phyloP scores from a whole-genome alignment of 2,888 invertebrate genomes.

The Leptinotarsa juncta region DNA sequence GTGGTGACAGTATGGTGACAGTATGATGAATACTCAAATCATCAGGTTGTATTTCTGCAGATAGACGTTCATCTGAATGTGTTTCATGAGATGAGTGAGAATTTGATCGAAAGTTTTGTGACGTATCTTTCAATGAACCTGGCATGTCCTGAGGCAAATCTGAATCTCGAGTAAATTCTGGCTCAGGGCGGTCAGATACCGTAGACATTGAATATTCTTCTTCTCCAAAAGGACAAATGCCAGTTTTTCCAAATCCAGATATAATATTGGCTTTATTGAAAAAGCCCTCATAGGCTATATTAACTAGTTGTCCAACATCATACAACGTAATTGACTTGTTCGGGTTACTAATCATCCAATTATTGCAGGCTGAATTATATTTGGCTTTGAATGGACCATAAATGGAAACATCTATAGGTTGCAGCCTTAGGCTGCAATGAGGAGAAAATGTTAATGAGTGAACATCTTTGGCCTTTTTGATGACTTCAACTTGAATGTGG shows the following conservation, averaged over 20 bases:
- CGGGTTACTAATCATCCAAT: neutral
- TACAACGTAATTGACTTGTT: conserved; percentile 7
- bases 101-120: neutral
- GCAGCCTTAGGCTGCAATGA: conserved; percentile 51
- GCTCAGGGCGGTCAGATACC: neutral
- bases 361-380: neutral
- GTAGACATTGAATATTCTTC: neutral
- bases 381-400: conserved; percentile 42
- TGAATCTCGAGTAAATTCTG: neutral
- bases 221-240: conserved; percentile 37
- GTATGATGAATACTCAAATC: conserved; percentile 2
- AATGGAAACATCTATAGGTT: conserved; percentile 51
- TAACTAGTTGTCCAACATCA: neutral
- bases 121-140: neutral
- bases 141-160: neutral
- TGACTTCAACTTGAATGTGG: conserved; percentile 49
- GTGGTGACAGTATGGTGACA: neutral
- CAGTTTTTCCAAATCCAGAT: conserved; percentile 41
- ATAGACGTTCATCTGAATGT: conserved; percentile 8
- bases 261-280: conserved; percentile 48
- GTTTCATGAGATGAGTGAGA: neutral
- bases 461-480: conserved; percentile 58
- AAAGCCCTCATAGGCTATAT: conserved; percentile 26
- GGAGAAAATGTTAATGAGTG: conserved; percentile 59
- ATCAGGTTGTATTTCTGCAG: neutral